A percentile compares a stretch with the other conserved stretches of the same genome.
These are phyloP conservation scores for Acrocephalus kingi DNA, from an alignment of 2,113 vertebrate species.

Conservation along the genomic window DNA sequence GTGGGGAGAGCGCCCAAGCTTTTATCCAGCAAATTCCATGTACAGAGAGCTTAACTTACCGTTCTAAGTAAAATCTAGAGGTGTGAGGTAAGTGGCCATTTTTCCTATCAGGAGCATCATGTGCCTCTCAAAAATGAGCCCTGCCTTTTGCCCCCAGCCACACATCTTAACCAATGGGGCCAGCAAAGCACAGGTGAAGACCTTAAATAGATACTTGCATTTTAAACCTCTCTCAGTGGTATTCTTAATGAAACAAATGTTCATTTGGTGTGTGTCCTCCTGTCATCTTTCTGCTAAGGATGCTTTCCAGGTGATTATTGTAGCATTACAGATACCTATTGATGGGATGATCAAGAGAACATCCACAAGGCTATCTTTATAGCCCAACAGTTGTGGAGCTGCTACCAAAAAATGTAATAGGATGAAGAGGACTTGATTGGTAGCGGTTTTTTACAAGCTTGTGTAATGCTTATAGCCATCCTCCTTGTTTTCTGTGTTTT, in stretches of 20 bases:
- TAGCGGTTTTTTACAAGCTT: not conserved
- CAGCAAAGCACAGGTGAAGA: not conserved
- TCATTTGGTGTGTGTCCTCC: not conserved
- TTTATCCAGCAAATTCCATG: not conserved
- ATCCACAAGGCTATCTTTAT: not conserved
- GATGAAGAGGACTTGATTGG: not conserved
- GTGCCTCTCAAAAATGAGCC: not conserved
- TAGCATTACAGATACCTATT: not conserved
- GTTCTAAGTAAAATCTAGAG: not conserved
- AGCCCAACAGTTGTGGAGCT: not conserved
- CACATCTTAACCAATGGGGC: not conserved
- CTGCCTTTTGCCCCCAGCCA: not conserved
- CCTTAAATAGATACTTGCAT: not conserved
- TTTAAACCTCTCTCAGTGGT: not conserved
- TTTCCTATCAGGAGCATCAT: not conserved
- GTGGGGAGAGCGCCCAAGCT: not conserved
- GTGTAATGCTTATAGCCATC: not conserved
- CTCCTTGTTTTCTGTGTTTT: not conserved
- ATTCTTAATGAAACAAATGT: not conserved
- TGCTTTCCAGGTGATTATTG: not conserved
- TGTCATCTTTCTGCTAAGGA: not conserved
- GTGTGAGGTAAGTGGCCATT: not conserved
- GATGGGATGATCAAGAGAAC: not conserved
- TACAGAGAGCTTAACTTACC: not conserved
- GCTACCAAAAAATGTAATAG: not conserved